These are phyloP conservation scores for Agonopterix subpropinquella DNA, from an alignment of 2,888 invertebrate species.

Conservation along the genomic window DNA sequence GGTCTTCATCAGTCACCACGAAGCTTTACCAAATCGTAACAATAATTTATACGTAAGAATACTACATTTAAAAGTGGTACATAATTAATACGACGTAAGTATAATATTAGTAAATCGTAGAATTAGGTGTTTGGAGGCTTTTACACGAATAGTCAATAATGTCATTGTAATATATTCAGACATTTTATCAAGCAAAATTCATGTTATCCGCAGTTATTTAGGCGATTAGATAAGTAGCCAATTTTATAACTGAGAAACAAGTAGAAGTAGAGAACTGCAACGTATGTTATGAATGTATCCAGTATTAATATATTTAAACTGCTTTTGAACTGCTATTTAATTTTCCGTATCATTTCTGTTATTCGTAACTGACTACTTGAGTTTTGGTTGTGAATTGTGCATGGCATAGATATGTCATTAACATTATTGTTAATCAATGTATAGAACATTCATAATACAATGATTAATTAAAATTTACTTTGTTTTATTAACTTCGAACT, in stretches of 20 bases:
- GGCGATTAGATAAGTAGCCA: conserved; percentile 42
- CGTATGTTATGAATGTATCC: conserved; percentile 11
- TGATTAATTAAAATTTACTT: conserved; percentile 18
- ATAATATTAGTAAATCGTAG: conserved; percentile 46
- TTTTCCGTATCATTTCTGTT: conserved; percentile 2
- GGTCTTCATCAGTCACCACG: conserved; percentile 25
- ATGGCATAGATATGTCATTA: conserved; percentile 30
- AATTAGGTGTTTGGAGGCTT: conserved; percentile 71
- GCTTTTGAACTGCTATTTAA: conserved; percentile 26
- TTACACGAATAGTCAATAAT: conserved; percentile 59
- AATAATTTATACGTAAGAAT: conserved; percentile 64
- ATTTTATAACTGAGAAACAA: conserved; percentile 52
- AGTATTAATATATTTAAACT: conserved; percentile 23
- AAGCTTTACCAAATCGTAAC: conserved; percentile 65
- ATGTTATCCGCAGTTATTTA: conserved; percentile 45
- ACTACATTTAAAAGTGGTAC: conserved; percentile 9
- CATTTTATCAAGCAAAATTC: conserved; percentile 43
- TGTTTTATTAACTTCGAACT: not conserved
- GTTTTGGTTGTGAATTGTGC: conserved; percentile 59
- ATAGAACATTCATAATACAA: conserved; percentile 36
- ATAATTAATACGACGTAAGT: conserved; percentile 32
- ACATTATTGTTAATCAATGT: conserved; percentile 49
- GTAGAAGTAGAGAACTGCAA: conserved; percentile 36
- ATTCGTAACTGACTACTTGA: conserved; percentile 6
- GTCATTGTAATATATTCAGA: conserved; percentile 60